Percentiles rank a stretch among this genome's conserved stretches.
Evolutionary conservation across 2,797 vertebrate genomes (phyloP).

Genomic region (Florisuga fusca): DNA sequence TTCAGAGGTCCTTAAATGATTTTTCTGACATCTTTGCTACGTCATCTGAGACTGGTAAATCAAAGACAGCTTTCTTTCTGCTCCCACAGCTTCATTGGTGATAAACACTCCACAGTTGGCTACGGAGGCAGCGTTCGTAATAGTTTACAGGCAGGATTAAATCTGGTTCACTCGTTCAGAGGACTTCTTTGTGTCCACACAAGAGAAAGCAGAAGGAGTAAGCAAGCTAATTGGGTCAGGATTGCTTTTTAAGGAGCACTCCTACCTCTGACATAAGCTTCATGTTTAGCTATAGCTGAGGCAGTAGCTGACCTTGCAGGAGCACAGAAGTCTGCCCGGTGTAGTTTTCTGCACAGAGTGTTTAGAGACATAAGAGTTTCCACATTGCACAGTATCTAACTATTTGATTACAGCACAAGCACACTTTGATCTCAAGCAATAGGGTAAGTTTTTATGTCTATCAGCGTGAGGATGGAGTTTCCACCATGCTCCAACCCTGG

Average conservation of each 20-base stretch:
- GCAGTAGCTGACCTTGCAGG: neutral
- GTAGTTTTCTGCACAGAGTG: neutral
- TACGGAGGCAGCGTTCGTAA: fast-evolving
- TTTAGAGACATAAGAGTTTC: neutral
- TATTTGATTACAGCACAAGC: neutral
- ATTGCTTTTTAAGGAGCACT: neutral
- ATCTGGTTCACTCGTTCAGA: neutral
- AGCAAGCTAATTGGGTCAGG: neutral
- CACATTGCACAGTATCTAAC: fast-evolving
- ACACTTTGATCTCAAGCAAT: neutral
- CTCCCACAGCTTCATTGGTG: neutral
- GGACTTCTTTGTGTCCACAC: neutral
- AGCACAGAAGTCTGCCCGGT: fast-evolving
- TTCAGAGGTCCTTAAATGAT: neutral
- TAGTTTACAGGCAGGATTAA: neutral
- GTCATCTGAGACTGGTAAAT: neutral
- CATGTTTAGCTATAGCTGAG: neutral
- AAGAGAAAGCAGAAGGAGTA: neutral
- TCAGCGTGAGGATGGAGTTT: neutral
- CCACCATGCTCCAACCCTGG: fast-evolving
- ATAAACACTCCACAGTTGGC: neutral
- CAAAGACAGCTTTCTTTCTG: slow-evolving; percentile 35
- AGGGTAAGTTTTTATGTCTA: neutral
- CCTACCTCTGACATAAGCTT: neutral
- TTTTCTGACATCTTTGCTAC: slow-evolving; percentile 17